A percentile compares a stretch with the other conserved stretches of the same genome.
These are phyloP conservation scores for Halcyon smyrnensis DNA, from an alignment of 2,797 vertebrate species.

Conservation along the genomic window DNA sequence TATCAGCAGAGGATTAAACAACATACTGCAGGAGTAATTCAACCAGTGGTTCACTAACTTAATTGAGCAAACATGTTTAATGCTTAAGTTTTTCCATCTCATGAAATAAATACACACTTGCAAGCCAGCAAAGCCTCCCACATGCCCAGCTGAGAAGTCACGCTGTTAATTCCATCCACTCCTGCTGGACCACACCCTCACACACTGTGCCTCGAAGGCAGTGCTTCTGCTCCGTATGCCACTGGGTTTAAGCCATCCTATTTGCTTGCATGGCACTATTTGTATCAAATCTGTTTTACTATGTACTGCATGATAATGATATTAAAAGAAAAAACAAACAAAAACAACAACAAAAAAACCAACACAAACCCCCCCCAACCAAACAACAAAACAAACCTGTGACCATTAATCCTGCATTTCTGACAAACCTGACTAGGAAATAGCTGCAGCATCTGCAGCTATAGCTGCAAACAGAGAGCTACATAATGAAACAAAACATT, in stretches of 20 bases:
- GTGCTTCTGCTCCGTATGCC: background rate
- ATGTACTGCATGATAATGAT: background rate
- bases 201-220: accelerated
- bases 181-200: background rate
- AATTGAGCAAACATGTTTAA: background rate
- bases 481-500: background rate
- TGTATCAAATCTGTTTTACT: background rate
- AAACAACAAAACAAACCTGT: background rate
- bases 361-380: background rate
- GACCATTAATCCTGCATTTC: background rate
- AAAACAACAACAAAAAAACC: too few relatives aligned
- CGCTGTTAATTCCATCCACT: background rate
- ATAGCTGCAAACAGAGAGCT: background rate
- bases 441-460: background rate
- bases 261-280: background rate
- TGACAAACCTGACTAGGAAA: background rate
- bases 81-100: background rate
- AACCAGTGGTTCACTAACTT: background rate
- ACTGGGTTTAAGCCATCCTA: background rate
- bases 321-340: background rate
- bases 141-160: background rate
- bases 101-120: background rate
- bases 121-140: background rate
- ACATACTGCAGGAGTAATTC: background rate
- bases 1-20: background rate